Percentiles rank a stretch among this genome's conserved stretches.
phyloP scores from a whole-genome alignment of 2,797 vertebrate species.

The Eulemur rubriventer region DNA sequence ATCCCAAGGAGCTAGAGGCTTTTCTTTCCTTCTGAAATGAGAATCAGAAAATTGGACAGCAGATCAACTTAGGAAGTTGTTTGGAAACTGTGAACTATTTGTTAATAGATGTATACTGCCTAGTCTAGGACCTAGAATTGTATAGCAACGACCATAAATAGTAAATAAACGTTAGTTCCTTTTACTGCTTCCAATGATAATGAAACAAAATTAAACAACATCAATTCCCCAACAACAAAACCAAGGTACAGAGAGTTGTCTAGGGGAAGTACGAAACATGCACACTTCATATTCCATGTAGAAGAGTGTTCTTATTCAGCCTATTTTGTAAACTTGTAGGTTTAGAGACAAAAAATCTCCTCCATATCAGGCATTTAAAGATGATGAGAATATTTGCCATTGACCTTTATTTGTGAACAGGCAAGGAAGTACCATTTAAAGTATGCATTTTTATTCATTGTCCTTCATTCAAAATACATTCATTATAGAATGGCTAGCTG shows the following conservation, averaged over 20 bases:
- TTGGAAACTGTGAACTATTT: background rate
- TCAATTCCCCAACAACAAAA: background rate
- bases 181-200: background rate
- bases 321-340: background rate
- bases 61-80: background rate
- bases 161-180: background rate
- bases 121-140: background rate
- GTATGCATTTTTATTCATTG: background rate
- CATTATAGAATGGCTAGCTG: background rate
- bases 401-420: background rate
- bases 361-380: background rate
- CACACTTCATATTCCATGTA: background rate
- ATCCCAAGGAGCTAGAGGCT: background rate
- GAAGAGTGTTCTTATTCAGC: background rate
- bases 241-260: background rate
- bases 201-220: background rate
- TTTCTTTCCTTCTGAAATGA: background rate
- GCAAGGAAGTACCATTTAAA: background rate
- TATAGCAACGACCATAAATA: background rate
- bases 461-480: background rate
- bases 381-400: background rate
- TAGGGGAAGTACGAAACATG: background rate
- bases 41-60: constrained; percentile 49
- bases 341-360: background rate
- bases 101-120: background rate